Conservation (phyloP, 2,888 invertebrate genomes). For the Trissolcus brochymenae region DNA sequence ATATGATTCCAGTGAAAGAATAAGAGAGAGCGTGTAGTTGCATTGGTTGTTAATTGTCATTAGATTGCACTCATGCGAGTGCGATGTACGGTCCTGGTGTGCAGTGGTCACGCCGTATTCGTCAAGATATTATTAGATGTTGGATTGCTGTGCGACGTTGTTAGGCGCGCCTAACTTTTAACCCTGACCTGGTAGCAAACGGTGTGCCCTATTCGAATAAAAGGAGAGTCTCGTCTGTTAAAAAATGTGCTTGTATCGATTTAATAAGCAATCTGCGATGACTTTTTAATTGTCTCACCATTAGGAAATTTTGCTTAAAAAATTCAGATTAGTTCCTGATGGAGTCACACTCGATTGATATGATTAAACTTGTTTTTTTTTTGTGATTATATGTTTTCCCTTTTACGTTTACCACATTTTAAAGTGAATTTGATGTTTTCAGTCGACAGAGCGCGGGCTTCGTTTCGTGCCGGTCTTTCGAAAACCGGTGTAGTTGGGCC, state of each 20-base stretch:
- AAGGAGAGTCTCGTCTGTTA: conserved; percentile 20
- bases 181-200: conserved; percentile 75
- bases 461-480: conserved; percentile 78
- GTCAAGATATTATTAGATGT: conserved; percentile 69
- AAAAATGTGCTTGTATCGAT: conserved; percentile 41
- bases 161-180: conserved; percentile 71
- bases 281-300: too few species aligned
- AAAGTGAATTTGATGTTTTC: conserved; percentile 27
- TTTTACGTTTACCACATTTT: too few species aligned
- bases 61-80: conserved; percentile 17
- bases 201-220: conserved; percentile 57
- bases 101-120: conserved; percentile 58
- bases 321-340: too few species aligned
- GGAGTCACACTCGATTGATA: too few species aligned
- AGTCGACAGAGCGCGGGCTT: conserved; percentile 81
- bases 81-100: conserved; percentile 43
- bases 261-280: conserved; percentile 15
- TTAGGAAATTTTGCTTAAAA: too few species aligned
- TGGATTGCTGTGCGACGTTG: conserved; percentile 63
- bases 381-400: too few species aligned
- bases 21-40: too few species aligned
- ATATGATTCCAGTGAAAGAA: too few species aligned
- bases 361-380: too few species aligned
- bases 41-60: conserved; percentile 40
- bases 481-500: conserved; percentile 74